Base-by-base conservation (phyloP, 1,140 invertebrate species). In the Drosophila persimilis region DNA sequence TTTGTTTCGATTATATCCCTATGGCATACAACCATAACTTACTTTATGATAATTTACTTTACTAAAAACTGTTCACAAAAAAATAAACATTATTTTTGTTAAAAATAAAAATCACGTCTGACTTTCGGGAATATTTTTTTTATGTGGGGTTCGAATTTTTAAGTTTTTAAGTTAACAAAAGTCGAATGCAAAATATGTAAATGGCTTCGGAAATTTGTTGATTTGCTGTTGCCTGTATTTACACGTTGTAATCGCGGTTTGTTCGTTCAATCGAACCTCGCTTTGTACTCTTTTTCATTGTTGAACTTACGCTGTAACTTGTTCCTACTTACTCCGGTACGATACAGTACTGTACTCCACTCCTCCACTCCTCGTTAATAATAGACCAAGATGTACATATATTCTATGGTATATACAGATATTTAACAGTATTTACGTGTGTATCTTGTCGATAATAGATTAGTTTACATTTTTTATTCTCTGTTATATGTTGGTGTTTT, bases 221-320 rank as follows among this genome's bases (percentile, higher is more conserved):
- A 39, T 39, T 11, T 13, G 29, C 11, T 50, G 31, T 60, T 74
- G 65, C 51, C 58, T 53, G 31, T 65, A 53, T 45, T 59, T 64
- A 58, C 39, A 58, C 8, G 47, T 73, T 62, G 44, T 45, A 39
- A 22, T 55, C 46, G 50, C 41, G 47, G 22, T 64, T 53, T 56
- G 29, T 86, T 59, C 59, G 60, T 65, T 77, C 73, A 73, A 85
- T 86, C 80, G 80, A 80, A 59, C 85, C 71, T 80, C 83, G 58
- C 67, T 86, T 86, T 86, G 81, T 86, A 86, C 81, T 86, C 69
- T 88, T 86, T 86, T 81, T 76, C 60, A 71, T 56, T 75, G 35
- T 72, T 72, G n/a, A 59, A 65, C 79, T 71, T 77, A 81, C 73
- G 51, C 58, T 43, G 41, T 58, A 53, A 52, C 17, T 39, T 39